Base-by-base conservation (phyloP, 2,113 vertebrate species). In the Cyprinodon tularosa region DNA sequence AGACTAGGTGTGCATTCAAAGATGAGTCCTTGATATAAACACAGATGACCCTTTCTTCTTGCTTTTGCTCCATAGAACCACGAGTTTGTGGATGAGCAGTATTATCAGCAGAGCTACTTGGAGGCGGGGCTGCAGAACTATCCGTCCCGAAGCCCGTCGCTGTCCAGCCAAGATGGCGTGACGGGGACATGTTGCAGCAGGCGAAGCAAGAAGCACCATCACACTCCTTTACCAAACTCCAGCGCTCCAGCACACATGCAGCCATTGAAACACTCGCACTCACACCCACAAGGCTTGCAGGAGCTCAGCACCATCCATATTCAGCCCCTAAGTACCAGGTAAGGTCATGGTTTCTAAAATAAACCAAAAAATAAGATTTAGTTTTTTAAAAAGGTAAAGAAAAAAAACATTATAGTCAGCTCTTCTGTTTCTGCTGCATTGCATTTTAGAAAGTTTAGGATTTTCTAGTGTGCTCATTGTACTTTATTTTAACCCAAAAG, bases 241-340 rank as follows among this genome's bases (percentile, higher is more conserved):
- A 97, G 92, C 37, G 93, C 94, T 71, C 94, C 95, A 0, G 94
- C 96, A 0, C 95, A 95, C 75, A 93, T 97, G 68, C 95, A 95
- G 66, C 96, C 96, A 85, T 95, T 97, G 94, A 96, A 74, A 90
- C 79, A 96, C 81, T 94, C 95, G 0, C 95, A 96, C 86, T 95
- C 95, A 0, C 95, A 96, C 68, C 94, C 95, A 62, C 95, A 96
- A 57, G 96, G 96, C 86, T 94, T 99, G 92, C 98, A 99, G 90
- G 98, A 99, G 92, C 98, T 99, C 90, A 99, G 98, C 93, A 97
- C 98, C 76, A 97, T 99, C 90, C 97, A 99, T 89, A 98, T 99
- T 93, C 98, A 97, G 66, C 96, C 97, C 0, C 96, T 98, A 70
- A 97, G 94, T 44, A 95, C 96, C 84, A 99, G 98, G 98, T 99